Conservation (phyloP, 2,888 invertebrate genomes). For the Odontothrips loti region DNA sequence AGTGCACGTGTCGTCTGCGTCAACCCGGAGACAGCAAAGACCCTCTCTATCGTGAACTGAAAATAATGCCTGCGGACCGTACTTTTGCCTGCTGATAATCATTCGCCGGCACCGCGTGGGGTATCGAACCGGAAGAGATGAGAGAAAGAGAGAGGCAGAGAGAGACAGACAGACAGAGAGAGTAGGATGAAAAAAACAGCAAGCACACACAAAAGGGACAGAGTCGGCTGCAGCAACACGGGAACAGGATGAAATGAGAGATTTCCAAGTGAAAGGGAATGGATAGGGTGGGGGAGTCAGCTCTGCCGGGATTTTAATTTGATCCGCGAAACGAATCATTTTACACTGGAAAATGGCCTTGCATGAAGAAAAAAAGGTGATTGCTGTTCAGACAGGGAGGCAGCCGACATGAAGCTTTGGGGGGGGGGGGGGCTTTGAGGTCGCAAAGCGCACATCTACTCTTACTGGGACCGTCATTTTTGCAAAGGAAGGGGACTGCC, state of each 20-base stretch:
- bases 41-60: too few relatives aligned
- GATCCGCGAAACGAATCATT: constrained; percentile 20
- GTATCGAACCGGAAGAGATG: too few relatives aligned
- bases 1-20: too few relatives aligned
- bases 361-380: not conserved
- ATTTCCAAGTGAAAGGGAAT: constrained; percentile 18
- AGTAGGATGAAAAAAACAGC: not conserved
- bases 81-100: too few relatives aligned
- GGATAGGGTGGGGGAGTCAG: not conserved
- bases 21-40: too few relatives aligned
- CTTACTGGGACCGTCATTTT: too few relatives aligned
- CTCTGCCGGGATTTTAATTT: constrained; percentile 6
- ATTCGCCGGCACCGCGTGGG: too few relatives aligned
- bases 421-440: not conserved
- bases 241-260: not conserved
- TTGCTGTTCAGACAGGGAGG: not conserved
- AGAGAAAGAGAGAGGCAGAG: too few relatives aligned
- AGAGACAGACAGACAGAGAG: too few relatives aligned
- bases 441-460: too few relatives aligned
- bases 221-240: not conserved
- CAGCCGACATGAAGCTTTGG: not conserved
- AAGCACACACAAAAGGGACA: not conserved
- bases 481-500: too few relatives aligned
- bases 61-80: too few relatives aligned
- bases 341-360: not conserved